These are phyloP conservation scores for Drosophila sechellia DNA, from an alignment of 1,140 invertebrate species.

Conservation along the genomic window DNA sequence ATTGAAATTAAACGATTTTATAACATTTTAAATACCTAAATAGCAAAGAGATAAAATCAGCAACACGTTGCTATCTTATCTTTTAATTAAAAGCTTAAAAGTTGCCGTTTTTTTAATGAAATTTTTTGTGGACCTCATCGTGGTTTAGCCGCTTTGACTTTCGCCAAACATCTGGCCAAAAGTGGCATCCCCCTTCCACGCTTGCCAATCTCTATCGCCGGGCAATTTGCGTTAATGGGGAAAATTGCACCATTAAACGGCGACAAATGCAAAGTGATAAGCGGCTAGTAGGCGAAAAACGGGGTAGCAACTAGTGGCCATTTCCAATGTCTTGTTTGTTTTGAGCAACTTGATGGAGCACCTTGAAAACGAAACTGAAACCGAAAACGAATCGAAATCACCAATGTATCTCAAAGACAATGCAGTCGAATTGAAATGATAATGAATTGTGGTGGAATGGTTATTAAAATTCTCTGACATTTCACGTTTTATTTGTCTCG, in stretches of 20 bases:
- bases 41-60: background rate
- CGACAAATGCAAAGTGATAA: slow-evolving; percentile 48
- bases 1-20: no score
- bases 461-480: slow-evolving; percentile 31
- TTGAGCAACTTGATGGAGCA: slow-evolving; percentile 31
- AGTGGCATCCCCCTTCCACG: slow-evolving; percentile 3
- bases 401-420: slow-evolving; percentile 2
- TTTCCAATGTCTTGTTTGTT: slow-evolving; percentile 19
- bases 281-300: slow-evolving; percentile 8
- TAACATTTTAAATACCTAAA: no score
- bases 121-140: slow-evolving; percentile 2
- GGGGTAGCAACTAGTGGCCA: slow-evolving; percentile 1
- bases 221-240: slow-evolving; percentile 31
- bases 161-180: slow-evolving; percentile 35
- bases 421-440: slow-evolving; percentile 1
- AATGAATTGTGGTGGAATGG: slow-evolving; percentile 1
- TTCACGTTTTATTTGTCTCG: slow-evolving; percentile 33
- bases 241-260: slow-evolving; percentile 42
- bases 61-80: background rate
- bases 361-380: slow-evolving; percentile 20
- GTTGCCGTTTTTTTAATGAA: background rate
- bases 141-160: slow-evolving; percentile 20
- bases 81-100: background rate
- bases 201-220: slow-evolving; percentile 16
- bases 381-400: background rate